These are phyloP conservation scores for Parazoanthus swiftii DNA, from an alignment of 92 coral and sea anemone species.

Conservation along the genomic window DNA sequence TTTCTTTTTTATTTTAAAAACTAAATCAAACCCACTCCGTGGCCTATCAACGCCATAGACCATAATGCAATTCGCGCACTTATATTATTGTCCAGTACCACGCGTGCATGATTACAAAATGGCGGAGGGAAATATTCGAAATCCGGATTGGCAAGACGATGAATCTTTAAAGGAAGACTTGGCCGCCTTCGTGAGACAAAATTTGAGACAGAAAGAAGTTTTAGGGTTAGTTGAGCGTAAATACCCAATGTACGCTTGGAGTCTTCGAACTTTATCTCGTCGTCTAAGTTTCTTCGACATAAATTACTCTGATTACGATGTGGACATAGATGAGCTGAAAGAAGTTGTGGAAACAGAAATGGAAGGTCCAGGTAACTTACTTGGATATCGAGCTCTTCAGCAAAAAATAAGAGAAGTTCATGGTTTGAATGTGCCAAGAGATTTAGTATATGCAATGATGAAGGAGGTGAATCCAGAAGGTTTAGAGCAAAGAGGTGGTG, in stretches of 20 bases:
- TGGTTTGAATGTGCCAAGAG: conserved; percentile 63
- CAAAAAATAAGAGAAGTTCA: conserved; percentile 58
- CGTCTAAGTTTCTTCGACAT: conserved; percentile 57
- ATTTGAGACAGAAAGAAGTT: conserved; percentile 57
- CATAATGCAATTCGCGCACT: no score
- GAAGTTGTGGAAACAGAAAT: conserved; percentile 62
- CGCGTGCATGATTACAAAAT: no score
- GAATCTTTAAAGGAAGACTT: conserved; percentile 53
- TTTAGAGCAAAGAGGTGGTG: conserved; percentile 62
- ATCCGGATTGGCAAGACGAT: conserved; percentile 61
- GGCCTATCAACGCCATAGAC: no score
- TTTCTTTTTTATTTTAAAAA: no score
- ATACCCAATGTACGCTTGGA: conserved; percentile 67
- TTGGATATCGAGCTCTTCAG: conserved; percentile 61
- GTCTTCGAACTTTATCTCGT: conserved; percentile 60
- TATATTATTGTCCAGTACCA: no score
- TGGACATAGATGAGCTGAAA: conserved; percentile 55
- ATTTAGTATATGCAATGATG: conserved; percentile 61
- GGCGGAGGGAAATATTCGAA: conserved; percentile 16
- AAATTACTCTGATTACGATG: conserved; percentile 50
- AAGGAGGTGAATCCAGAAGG: conserved; percentile 59
- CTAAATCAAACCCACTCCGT: no score
- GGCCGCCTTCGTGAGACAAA: conserved; percentile 48
- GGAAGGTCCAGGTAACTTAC: conserved; percentile 65
- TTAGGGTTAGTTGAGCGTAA: conserved; percentile 57